These are phyloP conservation scores for Danio jaintianensis DNA, from an alignment of 2,797 vertebrate species.

Conservation along the genomic window DNA sequence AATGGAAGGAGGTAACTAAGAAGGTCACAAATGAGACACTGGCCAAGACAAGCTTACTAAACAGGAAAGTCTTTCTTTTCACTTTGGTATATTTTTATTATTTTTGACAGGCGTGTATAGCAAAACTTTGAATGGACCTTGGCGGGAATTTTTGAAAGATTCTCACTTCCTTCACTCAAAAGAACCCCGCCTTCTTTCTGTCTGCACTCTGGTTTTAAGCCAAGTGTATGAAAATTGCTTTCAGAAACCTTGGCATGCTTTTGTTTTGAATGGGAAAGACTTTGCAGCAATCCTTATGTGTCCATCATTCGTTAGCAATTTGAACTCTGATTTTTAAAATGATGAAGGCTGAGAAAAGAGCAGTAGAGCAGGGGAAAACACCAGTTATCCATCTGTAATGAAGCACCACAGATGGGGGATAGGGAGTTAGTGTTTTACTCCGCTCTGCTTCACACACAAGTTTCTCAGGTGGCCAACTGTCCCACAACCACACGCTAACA, in stretches of 20 bases:
- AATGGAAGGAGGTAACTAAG: slow-evolving; percentile 4
- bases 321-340: slow-evolving; percentile 35
- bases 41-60: slow-evolving; percentile 37
- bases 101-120: slow-evolving; percentile 63
- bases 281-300: slow-evolving; percentile 54
- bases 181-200: slow-evolving; percentile 55
- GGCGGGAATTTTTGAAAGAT: slow-evolving; percentile 76
- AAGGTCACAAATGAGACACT: slow-evolving; percentile 13
- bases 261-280: slow-evolving; percentile 60
- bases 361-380: slow-evolving; percentile 1
- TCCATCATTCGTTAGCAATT: slow-evolving; percentile 37
- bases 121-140: slow-evolving; percentile 66
- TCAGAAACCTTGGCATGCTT: slow-evolving; percentile 57
- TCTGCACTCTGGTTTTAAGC: slow-evolving; percentile 41
- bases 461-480: slow-evolving; percentile 59
- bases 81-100: slow-evolving; percentile 34
- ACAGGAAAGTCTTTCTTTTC: slow-evolving; percentile 68
- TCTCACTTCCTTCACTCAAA: slow-evolving; percentile 53
- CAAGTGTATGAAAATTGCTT: slow-evolving; percentile 45
- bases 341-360: slow-evolving; percentile 31
- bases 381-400: slow-evolving; percentile 60
- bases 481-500: slow-evolving; percentile 21
- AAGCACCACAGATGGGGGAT: slow-evolving; percentile 47
- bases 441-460: slow-evolving; percentile 43
- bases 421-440: slow-evolving; percentile 36